These are phyloP conservation scores for Agrotis puta DNA, from an alignment of 2,888 invertebrate genomes.

Conservation along the genomic window DNA sequence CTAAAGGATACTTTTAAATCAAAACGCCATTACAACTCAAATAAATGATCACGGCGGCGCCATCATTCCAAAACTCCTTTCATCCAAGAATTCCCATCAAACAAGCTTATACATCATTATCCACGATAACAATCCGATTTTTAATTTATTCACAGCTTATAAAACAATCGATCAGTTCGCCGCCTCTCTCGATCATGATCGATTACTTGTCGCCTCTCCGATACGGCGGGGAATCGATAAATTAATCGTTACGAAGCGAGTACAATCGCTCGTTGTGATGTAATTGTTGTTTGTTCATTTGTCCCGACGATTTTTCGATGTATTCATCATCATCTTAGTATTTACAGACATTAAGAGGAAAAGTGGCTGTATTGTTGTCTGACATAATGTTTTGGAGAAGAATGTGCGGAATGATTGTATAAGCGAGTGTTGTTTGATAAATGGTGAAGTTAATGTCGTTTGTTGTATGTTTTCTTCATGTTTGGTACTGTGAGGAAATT, in stretches of 20 bases:
- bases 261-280: constrained; percentile 69
- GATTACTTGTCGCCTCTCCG: constrained; percentile 82
- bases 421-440: constrained; percentile 16
- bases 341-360: constrained; percentile 53
- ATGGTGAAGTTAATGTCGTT: constrained; percentile 6
- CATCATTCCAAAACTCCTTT: constrained; percentile 17
- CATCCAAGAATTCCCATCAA: constrained; percentile 42
- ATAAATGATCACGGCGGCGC: constrained; percentile 34
- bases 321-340: constrained; percentile 60
- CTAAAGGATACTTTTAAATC: background rate
- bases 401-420: constrained; percentile 17
- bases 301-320: constrained; percentile 57
- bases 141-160: constrained; percentile 84
- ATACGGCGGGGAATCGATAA: constrained; percentile 81
- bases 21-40: constrained; percentile 5
- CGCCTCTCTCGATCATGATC: constrained; percentile 84
- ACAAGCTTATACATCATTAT: constrained; percentile 70
- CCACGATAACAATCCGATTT: constrained; percentile 77
- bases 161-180: constrained; percentile 85
- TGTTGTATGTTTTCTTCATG: background rate
- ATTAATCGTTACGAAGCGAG: constrained; percentile 80
- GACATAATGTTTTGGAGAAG: constrained; percentile 25
- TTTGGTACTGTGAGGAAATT: background rate
- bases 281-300: constrained; percentile 72
- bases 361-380: constrained; percentile 39